Conservation (phyloP, 2,888 invertebrate species). For the Hydriomena furcata region DNA sequence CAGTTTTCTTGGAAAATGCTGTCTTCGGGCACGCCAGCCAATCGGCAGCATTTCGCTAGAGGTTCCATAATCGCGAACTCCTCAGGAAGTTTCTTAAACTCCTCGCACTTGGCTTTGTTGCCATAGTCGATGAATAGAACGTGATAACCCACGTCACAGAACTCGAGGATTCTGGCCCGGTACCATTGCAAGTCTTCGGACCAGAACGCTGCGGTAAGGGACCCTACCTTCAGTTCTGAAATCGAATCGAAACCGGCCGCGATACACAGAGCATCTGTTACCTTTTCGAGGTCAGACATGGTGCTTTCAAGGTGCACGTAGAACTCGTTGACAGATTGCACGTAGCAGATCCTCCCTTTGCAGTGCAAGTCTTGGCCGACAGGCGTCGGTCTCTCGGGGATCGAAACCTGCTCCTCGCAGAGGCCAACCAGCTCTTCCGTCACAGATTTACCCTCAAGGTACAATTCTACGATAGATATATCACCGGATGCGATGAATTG, state of each 20-base stretch:
- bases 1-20: slow-evolving; percentile 66
- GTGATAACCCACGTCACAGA: slow-evolving; percentile 79
- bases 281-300: slow-evolving; percentile 81
- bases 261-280: slow-evolving; percentile 82
- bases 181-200: slow-evolving; percentile 87
- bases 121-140: slow-evolving; percentile 89
- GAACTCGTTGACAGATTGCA: slow-evolving; percentile 88
- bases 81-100: slow-evolving; percentile 84
- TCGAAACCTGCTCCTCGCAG: slow-evolving; percentile 66
- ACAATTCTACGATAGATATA: slow-evolving; percentile 85
- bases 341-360: slow-evolving; percentile 86
- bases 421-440: slow-evolving; percentile 83
- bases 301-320: slow-evolving; percentile 87
- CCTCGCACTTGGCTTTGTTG: slow-evolving; percentile 85
- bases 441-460: slow-evolving; percentile 85
- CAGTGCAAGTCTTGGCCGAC: slow-evolving; percentile 69
- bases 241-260: slow-evolving; percentile 78
- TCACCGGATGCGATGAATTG: slow-evolving; percentile 87
- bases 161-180: slow-evolving; percentile 85
- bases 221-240: slow-evolving; percentile 82
- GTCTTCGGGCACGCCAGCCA: slow-evolving; percentile 76
- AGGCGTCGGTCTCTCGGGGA: slow-evolving; percentile 65
- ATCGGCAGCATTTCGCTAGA: slow-evolving; percentile 85
- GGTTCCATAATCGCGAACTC: slow-evolving; percentile 82
- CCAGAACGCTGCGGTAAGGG: slow-evolving; percentile 86